Conservation (phyloP, 2,113 vertebrate species). For the Malurus alboscapulatus region DNA sequence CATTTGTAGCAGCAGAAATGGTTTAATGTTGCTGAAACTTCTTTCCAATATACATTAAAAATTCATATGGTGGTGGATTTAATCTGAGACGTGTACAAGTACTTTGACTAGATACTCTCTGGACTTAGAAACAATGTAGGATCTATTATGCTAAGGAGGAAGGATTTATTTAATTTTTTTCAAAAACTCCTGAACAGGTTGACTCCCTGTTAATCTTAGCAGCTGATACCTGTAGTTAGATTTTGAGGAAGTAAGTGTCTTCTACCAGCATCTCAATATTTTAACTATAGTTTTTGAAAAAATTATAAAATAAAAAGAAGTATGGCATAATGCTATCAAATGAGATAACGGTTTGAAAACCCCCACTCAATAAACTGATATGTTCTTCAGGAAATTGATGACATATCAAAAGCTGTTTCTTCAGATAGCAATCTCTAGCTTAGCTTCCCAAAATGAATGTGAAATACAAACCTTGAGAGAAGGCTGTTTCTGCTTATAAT, state of each 20-base stretch:
- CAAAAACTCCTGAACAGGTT: not conserved
- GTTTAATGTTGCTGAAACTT: not conserved
- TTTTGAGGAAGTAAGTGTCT: not conserved
- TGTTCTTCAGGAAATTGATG: slow-evolving; percentile 60
- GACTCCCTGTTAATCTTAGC: not conserved
- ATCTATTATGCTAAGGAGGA: not conserved
- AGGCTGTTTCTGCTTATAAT: not conserved
- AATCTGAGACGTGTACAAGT: not conserved
- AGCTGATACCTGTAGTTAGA: not conserved
- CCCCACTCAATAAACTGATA: slow-evolving; percentile 20
- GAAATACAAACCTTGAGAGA: not conserved
- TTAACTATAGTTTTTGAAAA: not conserved
- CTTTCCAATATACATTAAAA: not conserved
- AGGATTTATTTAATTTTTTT: not conserved
- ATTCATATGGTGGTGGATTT: not conserved
- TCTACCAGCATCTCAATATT: not conserved
- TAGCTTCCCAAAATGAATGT: slow-evolving; percentile 32
- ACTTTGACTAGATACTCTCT: not conserved
- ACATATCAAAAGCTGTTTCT: slow-evolving; percentile 49
- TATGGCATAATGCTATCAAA: not conserved
- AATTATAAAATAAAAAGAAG: not conserved
- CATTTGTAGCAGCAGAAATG: not conserved
- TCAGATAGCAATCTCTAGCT: slow-evolving; percentile 20
- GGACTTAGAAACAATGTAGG: not conserved
- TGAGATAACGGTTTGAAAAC: slow-evolving; percentile 32